Percentiles rank a stretch among this genome's conserved stretches.
phyloP scores from a whole-genome alignment of 2,888 invertebrate genomes.

The Stenurella melanura region DNA sequence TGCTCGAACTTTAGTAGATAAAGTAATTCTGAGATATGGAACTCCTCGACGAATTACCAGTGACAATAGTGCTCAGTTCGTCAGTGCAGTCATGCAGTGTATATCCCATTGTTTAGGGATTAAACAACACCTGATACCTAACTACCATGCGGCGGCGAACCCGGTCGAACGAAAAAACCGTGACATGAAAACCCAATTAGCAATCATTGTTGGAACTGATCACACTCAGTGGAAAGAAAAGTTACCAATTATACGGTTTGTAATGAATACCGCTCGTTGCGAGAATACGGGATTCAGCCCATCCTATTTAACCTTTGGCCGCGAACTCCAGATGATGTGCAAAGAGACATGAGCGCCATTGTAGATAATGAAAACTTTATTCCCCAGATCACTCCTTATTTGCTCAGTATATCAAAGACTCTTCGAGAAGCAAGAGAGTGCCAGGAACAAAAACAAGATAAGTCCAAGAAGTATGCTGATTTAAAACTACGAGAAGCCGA shows the following conservation, averaged over 20 bases:
- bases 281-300: slow-evolving; percentile 62
- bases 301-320: slow-evolving; percentile 65
- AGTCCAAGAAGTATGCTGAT: no score
- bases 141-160: slow-evolving; percentile 54
- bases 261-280: slow-evolving; percentile 64
- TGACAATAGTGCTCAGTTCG: slow-evolving; percentile 65
- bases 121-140: slow-evolving; percentile 55
- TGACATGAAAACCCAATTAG: slow-evolving; percentile 62
- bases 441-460: no score
- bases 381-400: neutral
- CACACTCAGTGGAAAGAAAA: slow-evolving; percentile 63
- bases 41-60: slow-evolving; percentile 53
- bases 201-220: slow-evolving; percentile 59
- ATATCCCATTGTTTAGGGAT: no score
- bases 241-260: slow-evolving; percentile 65
- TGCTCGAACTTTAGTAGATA: no score
- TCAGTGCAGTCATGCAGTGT: slow-evolving; percentile 24
- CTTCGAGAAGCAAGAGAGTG: no score
- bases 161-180: slow-evolving; percentile 54
- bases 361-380: slow-evolving; percentile 59
- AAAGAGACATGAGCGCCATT: slow-evolving; percentile 59
- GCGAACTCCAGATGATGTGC: slow-evolving; percentile 57
- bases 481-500: no score
- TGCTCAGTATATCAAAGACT: neutral
- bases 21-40: no score